Base-by-base conservation (phyloP, 2,113 vertebrate species). In the Cercocebus atys region DNA sequence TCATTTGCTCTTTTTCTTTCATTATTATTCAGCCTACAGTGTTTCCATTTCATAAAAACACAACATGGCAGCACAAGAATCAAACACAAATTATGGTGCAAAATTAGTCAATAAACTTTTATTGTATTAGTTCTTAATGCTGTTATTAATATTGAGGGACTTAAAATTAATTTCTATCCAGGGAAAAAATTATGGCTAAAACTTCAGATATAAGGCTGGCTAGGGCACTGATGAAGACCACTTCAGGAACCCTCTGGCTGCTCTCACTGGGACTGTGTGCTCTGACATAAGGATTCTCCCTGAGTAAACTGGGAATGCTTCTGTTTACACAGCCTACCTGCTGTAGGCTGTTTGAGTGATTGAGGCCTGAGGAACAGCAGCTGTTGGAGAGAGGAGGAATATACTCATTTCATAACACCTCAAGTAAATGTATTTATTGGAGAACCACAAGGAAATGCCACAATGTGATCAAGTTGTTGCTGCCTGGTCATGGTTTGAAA, bases 81-180 rank as follows among this genome's bases (percentile, higher is more conserved):
- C 92, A 96, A 27, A 88, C 81, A 89, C 61, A 98, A 98, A 94
- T 94, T 97, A 95, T 23, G 75, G 35, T 92, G 78, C 95, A 95
- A 98, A 99, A 98, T 98, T 93, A 98, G 98, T 97, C 97, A 97
- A 98, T 98, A 97, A 97, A 96, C 32, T 87, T 98, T 98, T 98
- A 98, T 97, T 97, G 96, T 84, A 32, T 32, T 40, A 93, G 76
- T 70, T 22, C 47, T 98, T 98, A 98, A 95, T 82, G 96, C 13
- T 92, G 96, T 98, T 98, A 98, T 97, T 98, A 98, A 98, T 97
- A 97, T 50, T 64, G 97, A 97, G 64, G 59, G 98, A 96, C 52
- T 93, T 96, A 98, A 97, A 97, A 97, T 45, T 90, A 98, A 97
- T 96, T 98, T 98, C 80, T 97, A 96, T 75, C 55, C 80, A 82